These are phyloP conservation scores for Rhizoglyphus robini DNA, from an alignment of 1,140 invertebrate species.

Conservation along the genomic window DNA sequence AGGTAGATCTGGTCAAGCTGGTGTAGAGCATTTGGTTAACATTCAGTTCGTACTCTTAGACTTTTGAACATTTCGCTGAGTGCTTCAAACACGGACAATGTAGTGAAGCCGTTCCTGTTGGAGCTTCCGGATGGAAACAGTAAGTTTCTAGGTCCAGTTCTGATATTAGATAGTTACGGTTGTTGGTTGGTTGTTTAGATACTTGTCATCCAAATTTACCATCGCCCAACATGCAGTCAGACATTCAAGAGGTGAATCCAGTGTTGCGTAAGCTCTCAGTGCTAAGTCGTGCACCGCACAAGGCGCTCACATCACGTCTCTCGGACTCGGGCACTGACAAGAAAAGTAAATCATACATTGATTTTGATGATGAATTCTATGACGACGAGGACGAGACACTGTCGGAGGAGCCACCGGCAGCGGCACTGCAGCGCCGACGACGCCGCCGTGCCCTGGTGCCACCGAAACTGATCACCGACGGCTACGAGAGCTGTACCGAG, in stretches of 20 bases:
- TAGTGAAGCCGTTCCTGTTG: conserved; percentile 22
- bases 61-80: conserved; percentile 24
- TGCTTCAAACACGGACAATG: neutral
- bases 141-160: conserved; percentile 7
- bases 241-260: conserved; percentile 26
- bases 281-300: conserved; percentile 18
- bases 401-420: conserved; percentile 34
- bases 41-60: neutral
- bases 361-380: neutral
- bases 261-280: conserved; percentile 29
- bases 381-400: conserved; percentile 26
- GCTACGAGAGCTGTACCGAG: conserved; percentile 27
- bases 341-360: neutral
- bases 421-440: conserved; percentile 35
- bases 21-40: neutral
- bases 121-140: conserved; percentile 31
- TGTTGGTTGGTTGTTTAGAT: too few relatives aligned
- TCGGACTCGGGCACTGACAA: neutral
- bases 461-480: conserved; percentile 33
- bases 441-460: conserved; percentile 38
- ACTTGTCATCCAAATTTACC: conserved; percentile 36
- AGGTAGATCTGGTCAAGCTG: neutral
- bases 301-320: neutral
- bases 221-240: conserved; percentile 37
- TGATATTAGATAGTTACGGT: too few relatives aligned